Conservation (phyloP, 2,797 vertebrate genomes). For the Crenichthys baileyi region DNA sequence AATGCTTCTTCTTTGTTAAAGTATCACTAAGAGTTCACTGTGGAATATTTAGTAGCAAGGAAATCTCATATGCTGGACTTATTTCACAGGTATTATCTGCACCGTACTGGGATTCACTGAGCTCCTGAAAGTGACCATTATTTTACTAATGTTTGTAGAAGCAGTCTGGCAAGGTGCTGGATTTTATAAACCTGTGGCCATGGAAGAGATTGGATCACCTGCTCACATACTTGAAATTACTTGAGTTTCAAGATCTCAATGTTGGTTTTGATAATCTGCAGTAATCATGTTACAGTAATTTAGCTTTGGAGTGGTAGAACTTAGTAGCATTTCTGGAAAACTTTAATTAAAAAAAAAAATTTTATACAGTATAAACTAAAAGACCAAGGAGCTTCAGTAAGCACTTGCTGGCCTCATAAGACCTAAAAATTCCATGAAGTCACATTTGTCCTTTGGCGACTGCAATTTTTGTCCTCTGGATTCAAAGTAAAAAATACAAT, state of each 20-base stretch:
- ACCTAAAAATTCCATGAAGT: slow-evolving; percentile 55
- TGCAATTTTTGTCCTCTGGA: slow-evolving; percentile 53
- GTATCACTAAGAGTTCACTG: no score
- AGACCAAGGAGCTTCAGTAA: slow-evolving; percentile 38
- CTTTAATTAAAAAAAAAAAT: no score
- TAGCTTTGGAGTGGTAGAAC: slow-evolving; percentile 4
- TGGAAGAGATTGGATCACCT: background rate
- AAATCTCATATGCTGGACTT: no score
- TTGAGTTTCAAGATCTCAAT: slow-evolving; percentile 1
- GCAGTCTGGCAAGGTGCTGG: no score
- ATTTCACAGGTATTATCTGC: no score
- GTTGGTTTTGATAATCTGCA: slow-evolving; percentile 14
- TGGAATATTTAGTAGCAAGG: no score
- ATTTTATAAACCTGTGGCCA: no score
- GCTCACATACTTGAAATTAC: background rate
- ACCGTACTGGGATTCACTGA: no score
- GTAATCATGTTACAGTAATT: slow-evolving; percentile 13
- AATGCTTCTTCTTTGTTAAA: no score
- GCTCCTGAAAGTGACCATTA: no score
- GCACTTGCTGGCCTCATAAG: slow-evolving; percentile 20
- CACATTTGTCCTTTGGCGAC: slow-evolving; percentile 57
- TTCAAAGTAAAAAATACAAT: background rate
- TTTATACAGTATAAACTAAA: slow-evolving; percentile 34
- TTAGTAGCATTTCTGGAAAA: slow-evolving; percentile 27
- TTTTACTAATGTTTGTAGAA: no score